Conservation (phyloP, 2,797 vertebrate genomes). For the Tolypeutes matacus region DNA sequence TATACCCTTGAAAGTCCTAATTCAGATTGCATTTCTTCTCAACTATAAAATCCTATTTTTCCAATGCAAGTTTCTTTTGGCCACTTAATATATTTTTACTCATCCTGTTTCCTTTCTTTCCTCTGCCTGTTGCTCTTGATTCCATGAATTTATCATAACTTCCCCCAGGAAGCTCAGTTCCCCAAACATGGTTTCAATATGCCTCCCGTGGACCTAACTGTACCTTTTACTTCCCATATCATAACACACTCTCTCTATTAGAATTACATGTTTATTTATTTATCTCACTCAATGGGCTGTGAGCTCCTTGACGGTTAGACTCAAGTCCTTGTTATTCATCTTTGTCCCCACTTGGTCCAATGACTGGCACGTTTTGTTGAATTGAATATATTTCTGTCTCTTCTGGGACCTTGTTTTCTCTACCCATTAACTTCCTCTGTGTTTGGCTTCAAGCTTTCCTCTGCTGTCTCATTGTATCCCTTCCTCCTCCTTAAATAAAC, state of each 20-base stretch:
- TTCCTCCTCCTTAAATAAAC: background rate
- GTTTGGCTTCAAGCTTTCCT: background rate
- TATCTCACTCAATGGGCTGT: background rate
- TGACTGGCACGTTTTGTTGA: background rate
- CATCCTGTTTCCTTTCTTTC: slow-evolving; percentile 29
- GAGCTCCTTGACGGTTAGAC: background rate
- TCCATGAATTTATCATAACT: background rate
- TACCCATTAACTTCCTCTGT: background rate
- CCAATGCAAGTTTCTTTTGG: background rate
- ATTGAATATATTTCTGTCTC: slow-evolving; percentile 24
- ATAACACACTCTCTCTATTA: background rate
- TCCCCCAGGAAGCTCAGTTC: background rate
- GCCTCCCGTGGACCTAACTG: background rate
- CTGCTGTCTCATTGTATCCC: background rate
- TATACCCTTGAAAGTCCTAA: background rate
- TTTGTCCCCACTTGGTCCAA: background rate
- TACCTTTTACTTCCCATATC: background rate
- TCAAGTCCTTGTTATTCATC: slow-evolving; percentile 3
- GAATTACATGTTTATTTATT: background rate
- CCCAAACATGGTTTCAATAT: background rate
- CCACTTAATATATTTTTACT: background rate
- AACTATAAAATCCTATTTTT: background rate
- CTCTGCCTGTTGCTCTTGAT: background rate
- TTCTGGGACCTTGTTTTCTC: background rate
- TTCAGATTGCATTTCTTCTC: slow-evolving; percentile 29